A percentile compares a stretch with the other conserved stretches of the same genome.
These are phyloP conservation scores for Drosophila meridiana DNA, from an alignment of 2,888 invertebrate genomes.

Conservation along the genomic window DNA sequence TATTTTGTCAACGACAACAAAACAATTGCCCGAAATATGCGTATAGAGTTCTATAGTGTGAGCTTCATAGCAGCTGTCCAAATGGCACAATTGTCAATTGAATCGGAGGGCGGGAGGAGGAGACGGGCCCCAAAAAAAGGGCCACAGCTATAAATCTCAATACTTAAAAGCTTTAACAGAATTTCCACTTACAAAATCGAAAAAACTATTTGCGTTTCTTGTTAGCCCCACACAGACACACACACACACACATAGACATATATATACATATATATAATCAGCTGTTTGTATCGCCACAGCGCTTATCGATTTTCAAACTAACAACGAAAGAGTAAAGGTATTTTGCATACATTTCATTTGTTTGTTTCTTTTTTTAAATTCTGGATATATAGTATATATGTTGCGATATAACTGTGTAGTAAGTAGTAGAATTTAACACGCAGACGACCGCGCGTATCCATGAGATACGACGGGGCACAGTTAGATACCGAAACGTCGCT, in stretches of 20 bases:
- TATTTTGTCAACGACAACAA: constrained; percentile 53
- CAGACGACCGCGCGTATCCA: constrained; percentile 55
- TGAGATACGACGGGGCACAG: constrained; percentile 56
- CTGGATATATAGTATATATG: constrained; percentile 30
- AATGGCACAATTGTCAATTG: constrained; percentile 46
- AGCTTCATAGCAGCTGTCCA: constrained; percentile 8
- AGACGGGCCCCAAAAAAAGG: constrained; percentile 6
- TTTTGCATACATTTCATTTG: constrained; percentile 48
- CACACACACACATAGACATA: constrained; percentile 6
- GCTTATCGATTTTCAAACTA: constrained; percentile 67
- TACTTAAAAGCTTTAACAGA: constrained; percentile 41
- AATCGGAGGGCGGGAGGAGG: constrained; percentile 6
- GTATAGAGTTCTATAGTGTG: constrained; percentile 26
- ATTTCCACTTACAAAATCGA: constrained; percentile 9
- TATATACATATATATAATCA: constrained; percentile 56
- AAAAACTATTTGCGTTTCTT: constrained; percentile 27
- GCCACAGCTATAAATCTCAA: constrained; percentile 61
- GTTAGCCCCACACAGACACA: constrained; percentile 7
- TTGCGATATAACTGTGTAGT: constrained; percentile 31
- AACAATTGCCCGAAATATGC: constrained; percentile 45
- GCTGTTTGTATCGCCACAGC: constrained; percentile 46
- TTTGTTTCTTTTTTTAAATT: constrained; percentile 19
- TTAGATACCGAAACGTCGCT: constrained; percentile 41
- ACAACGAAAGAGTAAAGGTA: constrained; percentile 23
- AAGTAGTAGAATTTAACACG: constrained; percentile 44